Evolutionary conservation across 1,140 invertebrate species (phyloP).

Genomic region (Aphaenogaster rudis): DNA sequence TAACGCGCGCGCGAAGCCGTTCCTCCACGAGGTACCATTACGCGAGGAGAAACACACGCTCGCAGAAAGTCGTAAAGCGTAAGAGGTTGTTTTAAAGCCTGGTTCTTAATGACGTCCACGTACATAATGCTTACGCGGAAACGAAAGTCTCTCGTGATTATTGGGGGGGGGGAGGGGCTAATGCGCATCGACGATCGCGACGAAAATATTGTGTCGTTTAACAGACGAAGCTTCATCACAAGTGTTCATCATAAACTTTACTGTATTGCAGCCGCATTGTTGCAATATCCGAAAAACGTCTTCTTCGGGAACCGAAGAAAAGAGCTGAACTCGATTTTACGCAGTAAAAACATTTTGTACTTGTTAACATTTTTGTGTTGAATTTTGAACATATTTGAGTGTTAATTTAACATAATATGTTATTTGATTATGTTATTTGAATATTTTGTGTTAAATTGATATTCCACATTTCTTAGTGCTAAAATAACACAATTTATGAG

Average conservation of each 20-base stretch:
- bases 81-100: constrained; percentile 80
- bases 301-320: not conserved
- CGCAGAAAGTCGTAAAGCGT: constrained; percentile 78
- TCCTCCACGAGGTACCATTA: constrained; percentile 69
- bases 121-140: constrained; percentile 78
- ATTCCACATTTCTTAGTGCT: too few species aligned
- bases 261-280: not conserved
- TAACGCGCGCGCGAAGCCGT: constrained; percentile 29
- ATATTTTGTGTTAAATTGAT: too few species aligned
- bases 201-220: constrained; percentile 57
- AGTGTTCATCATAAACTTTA: constrained; percentile 7
- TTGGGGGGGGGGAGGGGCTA: constrained; percentile 57
- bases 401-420: too few species aligned
- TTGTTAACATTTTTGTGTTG: too few species aligned
- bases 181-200: constrained; percentile 66
- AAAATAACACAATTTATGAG: too few species aligned
- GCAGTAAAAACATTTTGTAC: too few species aligned
- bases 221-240: not conserved
- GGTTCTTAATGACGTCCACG: constrained; percentile 77
- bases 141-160: constrained; percentile 72
- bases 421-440: too few species aligned
- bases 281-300: not conserved
- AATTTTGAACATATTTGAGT: too few species aligned
- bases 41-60: constrained; percentile 50
- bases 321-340: not conserved